A percentile compares a stretch with the other conserved stretches of the same genome.
Evolutionary conservation across 2,888 invertebrate genomes (phyloP).

Genomic region (Germaria angustata): DNA sequence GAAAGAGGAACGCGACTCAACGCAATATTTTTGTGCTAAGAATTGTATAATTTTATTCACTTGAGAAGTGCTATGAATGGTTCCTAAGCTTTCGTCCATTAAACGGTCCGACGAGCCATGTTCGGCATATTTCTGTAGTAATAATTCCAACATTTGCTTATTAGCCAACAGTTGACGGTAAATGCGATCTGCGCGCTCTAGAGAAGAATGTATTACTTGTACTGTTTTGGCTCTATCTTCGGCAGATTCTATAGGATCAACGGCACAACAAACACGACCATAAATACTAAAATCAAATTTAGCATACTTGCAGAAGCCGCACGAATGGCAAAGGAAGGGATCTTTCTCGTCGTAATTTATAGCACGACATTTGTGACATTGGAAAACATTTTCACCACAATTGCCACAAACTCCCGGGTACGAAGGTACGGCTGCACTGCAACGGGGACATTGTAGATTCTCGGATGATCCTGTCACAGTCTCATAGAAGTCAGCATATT

Average conservation of each 20-base stretch:
- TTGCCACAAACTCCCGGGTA: slow-evolving; percentile 96
- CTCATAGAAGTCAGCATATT: slow-evolving; percentile 98
- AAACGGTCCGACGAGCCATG: slow-evolving; percentile 86
- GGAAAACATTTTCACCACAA: slow-evolving; percentile 97
- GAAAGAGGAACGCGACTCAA: slow-evolving; percentile 95
- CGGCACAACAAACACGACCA: slow-evolving; percentile 95
- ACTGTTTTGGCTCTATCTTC: slow-evolving; percentile 98
- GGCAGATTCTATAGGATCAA: slow-evolving; percentile 98
- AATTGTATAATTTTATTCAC: slow-evolving; percentile 96
- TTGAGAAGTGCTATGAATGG: slow-evolving; percentile 82
- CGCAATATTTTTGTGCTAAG: slow-evolving; percentile 96
- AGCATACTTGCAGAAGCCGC: slow-evolving; percentile 99
- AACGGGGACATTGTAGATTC: slow-evolving; percentile 96
- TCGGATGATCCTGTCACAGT: slow-evolving; percentile 94
- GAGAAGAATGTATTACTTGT: slow-evolving; percentile 91
- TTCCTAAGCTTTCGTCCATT: slow-evolving; percentile 81
- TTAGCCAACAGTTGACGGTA: slow-evolving; percentile 94
- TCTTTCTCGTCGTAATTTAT: slow-evolving; percentile 99
- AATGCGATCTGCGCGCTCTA: slow-evolving; percentile 96
- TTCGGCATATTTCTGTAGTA: slow-evolving; percentile 93
- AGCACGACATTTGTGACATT: slow-evolving; percentile 98
- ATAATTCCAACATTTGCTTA: slow-evolving; percentile 92
- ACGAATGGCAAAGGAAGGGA: slow-evolving; percentile 98
- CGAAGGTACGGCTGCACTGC: slow-evolving; percentile 97
- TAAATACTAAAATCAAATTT: slow-evolving; percentile 97